Conservation (phyloP, 2,113 vertebrate species). For the Puma concolor region DNA sequence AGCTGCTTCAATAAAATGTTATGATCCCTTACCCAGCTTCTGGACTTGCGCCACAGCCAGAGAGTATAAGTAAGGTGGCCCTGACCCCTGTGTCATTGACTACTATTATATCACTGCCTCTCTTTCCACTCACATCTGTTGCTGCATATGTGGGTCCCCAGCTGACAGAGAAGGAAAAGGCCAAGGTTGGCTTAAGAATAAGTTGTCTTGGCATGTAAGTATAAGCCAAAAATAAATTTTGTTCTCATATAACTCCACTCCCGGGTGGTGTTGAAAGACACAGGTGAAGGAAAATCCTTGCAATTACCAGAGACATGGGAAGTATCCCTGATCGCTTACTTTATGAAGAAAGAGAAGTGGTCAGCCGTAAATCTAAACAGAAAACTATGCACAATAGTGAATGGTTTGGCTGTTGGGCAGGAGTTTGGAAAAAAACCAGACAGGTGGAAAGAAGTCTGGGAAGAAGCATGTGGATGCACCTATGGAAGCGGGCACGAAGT, state of each 20-base stretch:
- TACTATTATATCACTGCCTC: not conserved
- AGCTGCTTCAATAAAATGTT: not conserved
- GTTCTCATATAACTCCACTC: not conserved
- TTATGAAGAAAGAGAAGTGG: not conserved
- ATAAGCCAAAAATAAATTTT: not conserved
- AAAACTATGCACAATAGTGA: not conserved
- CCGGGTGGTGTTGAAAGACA: not conserved
- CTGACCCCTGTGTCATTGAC: not conserved
- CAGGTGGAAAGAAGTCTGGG: not conserved
- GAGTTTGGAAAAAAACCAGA: not conserved
- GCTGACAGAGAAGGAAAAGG: not conserved
- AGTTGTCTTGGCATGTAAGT: not conserved
- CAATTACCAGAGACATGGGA: not conserved
- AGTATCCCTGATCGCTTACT: not conserved
- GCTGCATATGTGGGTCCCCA: not conserved
- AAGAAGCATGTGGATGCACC: not conserved
- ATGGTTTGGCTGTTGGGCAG: not conserved
- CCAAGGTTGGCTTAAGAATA: not conserved
- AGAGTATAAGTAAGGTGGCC: rapidly evolving
- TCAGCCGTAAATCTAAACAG: not conserved
- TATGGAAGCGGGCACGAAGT: rapidly evolving
- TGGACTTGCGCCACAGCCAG: not conserved
- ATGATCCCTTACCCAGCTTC: not conserved
- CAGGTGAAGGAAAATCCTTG: not conserved
- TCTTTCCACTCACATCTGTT: not conserved